Percentiles rank a stretch among this genome's conserved stretches.
Evolutionary conservation across 2,888 invertebrate genomes (phyloP).

Genomic region (Papilio demoleus): DNA sequence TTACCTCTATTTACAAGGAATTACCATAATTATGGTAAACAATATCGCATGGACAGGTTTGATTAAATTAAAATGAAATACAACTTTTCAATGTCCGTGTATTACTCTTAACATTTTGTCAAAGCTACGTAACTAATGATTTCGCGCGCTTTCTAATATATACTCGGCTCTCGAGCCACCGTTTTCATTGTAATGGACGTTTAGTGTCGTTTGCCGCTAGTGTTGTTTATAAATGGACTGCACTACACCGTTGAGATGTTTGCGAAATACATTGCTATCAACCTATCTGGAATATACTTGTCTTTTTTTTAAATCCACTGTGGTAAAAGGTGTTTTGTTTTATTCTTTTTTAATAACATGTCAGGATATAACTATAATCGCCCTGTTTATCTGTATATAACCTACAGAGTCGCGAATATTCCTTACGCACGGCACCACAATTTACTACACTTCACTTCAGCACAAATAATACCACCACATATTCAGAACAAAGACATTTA

Average conservation of each 20-base stretch:
- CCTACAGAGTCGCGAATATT: too few relatives aligned
- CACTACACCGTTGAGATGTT: not conserved
- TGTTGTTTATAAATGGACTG: slow-evolving; percentile 16
- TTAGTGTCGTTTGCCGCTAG: slow-evolving; percentile 14
- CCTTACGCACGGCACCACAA: too few relatives aligned
- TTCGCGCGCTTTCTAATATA: slow-evolving; percentile 7
- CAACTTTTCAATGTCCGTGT: not conserved
- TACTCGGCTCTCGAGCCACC: slow-evolving; percentile 1
- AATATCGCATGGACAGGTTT: too few relatives aligned
- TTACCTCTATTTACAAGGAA: too few relatives aligned
- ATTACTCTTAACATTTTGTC: slow-evolving; percentile 4
- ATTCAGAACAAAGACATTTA: too few relatives aligned
- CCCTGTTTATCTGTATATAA: too few relatives aligned
- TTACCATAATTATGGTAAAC: too few relatives aligned
- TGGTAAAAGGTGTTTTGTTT: not conserved
- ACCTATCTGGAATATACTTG: slow-evolving; percentile 48
- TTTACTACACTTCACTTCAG: too few relatives aligned
- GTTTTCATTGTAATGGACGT: slow-evolving; percentile 15
- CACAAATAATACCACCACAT: too few relatives aligned
- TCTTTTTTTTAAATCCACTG: slow-evolving; percentile 59
- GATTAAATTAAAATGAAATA: too few relatives aligned
- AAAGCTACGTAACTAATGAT: slow-evolving; percentile 18
- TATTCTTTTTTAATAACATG: not conserved
- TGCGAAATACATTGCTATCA: slow-evolving; percentile 2
- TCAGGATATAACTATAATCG: not conserved